Evolutionary conservation across 2,888 invertebrate genomes (phyloP).

Genomic region (Parnassius glacialis): DNA sequence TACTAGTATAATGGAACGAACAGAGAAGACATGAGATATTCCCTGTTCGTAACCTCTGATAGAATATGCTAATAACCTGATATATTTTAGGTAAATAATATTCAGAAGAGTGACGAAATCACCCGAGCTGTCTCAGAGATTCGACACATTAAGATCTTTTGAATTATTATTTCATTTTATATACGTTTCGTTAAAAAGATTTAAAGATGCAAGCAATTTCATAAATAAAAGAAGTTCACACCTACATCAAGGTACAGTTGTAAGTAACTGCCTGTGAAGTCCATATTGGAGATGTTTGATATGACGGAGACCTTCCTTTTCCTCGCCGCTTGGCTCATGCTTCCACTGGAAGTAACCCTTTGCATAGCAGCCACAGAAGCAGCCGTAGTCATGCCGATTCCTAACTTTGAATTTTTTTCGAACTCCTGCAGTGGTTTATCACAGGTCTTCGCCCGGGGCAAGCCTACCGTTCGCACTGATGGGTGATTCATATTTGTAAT

Average conservation of each 20-base stretch:
- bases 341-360: conserved; percentile 70
- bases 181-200: too few relatives aligned
- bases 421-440: conserved; percentile 73
- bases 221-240: conserved; percentile 28
- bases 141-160: too few relatives aligned
- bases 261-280: conserved; percentile 87
- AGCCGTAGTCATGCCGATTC: conserved; percentile 60
- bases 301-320: conserved; percentile 84
- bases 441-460: conserved; percentile 73
- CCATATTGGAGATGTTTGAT: conserved; percentile 86
- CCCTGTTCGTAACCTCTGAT: too few relatives aligned
- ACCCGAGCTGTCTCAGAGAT: too few relatives aligned
- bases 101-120: too few relatives aligned
- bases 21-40: too few relatives aligned
- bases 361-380: conserved; percentile 75
- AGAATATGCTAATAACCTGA: too few relatives aligned
- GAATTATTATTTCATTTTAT: too few relatives aligned
- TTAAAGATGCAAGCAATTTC: too few relatives aligned
- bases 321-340: conserved; percentile 75
- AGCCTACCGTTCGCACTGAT: conserved; percentile 65
- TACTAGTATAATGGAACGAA: too few relatives aligned
- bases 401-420: conserved; percentile 53
- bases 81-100: too few relatives aligned
- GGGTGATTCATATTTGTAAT: conserved; percentile 70
- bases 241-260: conserved; percentile 85